Base-by-base conservation (phyloP, 2,113 vertebrate species). In the Ochotona princeps region DNA sequence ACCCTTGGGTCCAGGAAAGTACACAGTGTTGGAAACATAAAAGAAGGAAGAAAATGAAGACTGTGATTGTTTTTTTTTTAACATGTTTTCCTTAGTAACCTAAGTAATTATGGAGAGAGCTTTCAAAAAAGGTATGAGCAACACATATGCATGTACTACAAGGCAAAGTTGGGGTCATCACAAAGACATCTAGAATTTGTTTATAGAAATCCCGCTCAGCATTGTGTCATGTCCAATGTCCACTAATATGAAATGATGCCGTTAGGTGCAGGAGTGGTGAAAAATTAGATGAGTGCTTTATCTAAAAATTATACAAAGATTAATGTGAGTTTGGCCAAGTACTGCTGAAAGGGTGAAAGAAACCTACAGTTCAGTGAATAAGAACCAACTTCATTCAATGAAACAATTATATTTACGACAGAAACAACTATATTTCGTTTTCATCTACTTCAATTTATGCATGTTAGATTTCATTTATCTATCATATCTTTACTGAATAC, bases 291-390 rank as follows among this genome's bases (percentile, higher is more conserved):
- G 47, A 95, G 32, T 95, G 61, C 65, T 97, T 98, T 92, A 96
- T 97, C 89, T 97, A 97, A 98, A 97, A 97, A 97, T 89, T 96
- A 21, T 83, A 23, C 25, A 80, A 86, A 97, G 60, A 96, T 96
- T 92, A 92, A 75, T 95, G 61, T 85, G 84, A 93, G 28, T 88
- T 82, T 96, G 87, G 9, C 80, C 86, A 96, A 96, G 85, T 30
- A 57, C 67, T 85, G 51, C 8, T 94, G 78, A 97, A 97, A 96
- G 66, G 20, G 35, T 88, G 94, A 96, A 93, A 94, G 66, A 1
- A 25, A 21, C 61, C 35, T 63, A 84, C 72, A 94, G 4, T 32
- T 65, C 95, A 80, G 15, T 93, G 80, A 90, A 47, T 80, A 72
- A 93, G 26, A 6, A 87, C 11, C 20, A 70, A 32, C 51, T 96